A percentile compares a stretch with the other conserved stretches of the same genome.
Evolutionary conservation across 2,888 invertebrate species (phyloP).

Genomic region (Anarsia innoxiella): DNA sequence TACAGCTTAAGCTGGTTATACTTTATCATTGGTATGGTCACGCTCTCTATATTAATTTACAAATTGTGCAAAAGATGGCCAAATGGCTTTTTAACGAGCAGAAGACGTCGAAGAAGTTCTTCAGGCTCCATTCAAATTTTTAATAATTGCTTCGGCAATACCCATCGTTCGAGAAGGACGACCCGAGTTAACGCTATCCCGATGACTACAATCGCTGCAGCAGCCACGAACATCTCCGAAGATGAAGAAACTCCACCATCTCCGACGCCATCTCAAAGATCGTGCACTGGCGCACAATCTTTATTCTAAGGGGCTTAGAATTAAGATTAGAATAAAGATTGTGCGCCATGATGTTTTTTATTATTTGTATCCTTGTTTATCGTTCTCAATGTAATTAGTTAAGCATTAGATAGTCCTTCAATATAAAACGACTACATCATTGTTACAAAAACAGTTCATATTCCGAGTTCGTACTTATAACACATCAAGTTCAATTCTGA

Average conservation of each 20-base stretch:
- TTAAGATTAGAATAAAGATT: too few relatives aligned
- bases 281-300: background rate
- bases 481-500: too few relatives aligned
- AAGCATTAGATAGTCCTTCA: too few relatives aligned
- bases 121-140: conserved; percentile 15
- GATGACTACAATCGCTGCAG: background rate
- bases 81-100: conserved; percentile 3
- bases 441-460: background rate
- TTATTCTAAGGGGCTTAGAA: conserved; percentile 1
- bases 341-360: too few relatives aligned
- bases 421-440: too few relatives aligned
- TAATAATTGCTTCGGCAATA: conserved; percentile 19
- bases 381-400: too few relatives aligned
- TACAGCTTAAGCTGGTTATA: conserved; percentile 10
- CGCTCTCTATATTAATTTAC: background rate
- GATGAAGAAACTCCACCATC: conserved; percentile 6
- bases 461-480: background rate
- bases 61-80: conserved; percentile 1
- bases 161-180: conserved; percentile 4
- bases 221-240: conserved; percentile 3
- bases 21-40: conserved; percentile 6
- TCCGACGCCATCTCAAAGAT: background rate
- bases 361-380: too few relatives aligned
- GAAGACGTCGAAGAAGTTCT: background rate
- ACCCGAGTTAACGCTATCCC: background rate